A percentile compares a stretch with the other conserved stretches of the same genome.
These are phyloP conservation scores for Littorina saxatilis DNA, from an alignment of 1,140 invertebrate species.

Conservation along the genomic window DNA sequence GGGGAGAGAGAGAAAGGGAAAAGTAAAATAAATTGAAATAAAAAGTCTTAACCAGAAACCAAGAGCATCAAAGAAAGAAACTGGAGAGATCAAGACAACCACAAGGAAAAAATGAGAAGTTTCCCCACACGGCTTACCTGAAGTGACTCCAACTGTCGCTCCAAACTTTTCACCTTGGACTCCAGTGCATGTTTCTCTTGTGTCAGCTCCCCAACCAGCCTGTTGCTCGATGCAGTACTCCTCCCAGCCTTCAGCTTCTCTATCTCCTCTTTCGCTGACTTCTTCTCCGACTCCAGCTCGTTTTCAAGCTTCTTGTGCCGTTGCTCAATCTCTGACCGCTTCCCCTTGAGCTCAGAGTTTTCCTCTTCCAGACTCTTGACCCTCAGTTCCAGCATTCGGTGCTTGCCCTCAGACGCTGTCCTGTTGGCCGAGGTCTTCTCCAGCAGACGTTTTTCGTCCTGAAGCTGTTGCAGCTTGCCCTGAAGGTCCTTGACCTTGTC, in stretches of 20 bases:
- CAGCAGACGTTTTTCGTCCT: conserved; percentile 19
- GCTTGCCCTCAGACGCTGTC: not conserved
- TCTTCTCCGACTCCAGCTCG: conserved; percentile 37
- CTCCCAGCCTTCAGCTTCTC: conserved; percentile 5
- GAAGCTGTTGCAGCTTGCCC: conserved; percentile 5
- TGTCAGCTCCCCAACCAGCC: conserved; percentile 60
- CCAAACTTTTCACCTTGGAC: conserved; percentile 68
- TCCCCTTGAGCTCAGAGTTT: conserved; percentile 24
- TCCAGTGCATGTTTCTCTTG: conserved; percentile 70
- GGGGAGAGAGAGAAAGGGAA: no score
- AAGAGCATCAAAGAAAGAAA: no score
- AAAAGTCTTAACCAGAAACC: no score
- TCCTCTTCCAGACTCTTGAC: conserved; percentile 31
- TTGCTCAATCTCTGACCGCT: conserved; percentile 18
- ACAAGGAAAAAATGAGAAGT: no score
- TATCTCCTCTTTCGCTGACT: not conserved
- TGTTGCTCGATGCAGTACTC: conserved; percentile 39
- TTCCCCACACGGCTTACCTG: conserved; percentile 75
- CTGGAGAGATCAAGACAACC: no score
- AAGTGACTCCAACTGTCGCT: conserved; percentile 73
- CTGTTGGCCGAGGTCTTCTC: not conserved
- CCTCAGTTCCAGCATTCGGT: conserved; percentile 23
- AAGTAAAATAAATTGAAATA: no score
- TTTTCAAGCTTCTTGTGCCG: conserved; percentile 26
- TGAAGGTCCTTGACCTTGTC: conserved; percentile 7